Evolutionary conservation across 2,888 invertebrate genomes (phyloP), one percentile per base, ranked within the genome.

Genomic region (Apamea crenata): DNA sequence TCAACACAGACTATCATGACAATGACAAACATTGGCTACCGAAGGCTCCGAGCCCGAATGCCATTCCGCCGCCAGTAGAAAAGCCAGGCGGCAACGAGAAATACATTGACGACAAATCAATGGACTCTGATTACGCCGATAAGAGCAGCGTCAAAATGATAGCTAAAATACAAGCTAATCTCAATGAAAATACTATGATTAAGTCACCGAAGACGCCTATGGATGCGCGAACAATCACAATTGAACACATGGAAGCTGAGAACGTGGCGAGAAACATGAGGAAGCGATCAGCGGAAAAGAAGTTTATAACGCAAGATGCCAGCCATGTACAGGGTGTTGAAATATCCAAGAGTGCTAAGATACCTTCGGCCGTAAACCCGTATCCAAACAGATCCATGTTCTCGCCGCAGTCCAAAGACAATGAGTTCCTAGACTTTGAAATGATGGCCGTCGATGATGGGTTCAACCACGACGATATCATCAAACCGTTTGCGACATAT

Each of bases 351-450:
- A 96, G 96, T 87, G 96, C 96, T 56, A 96, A 96, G 90, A 96
- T 96, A 91, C 96, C 96, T n/a, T 95, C 96, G 8, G 89, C 94
- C 16, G 92, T 92, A 6, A 96, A 95, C 90, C 93, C 94, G 16
- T 96, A 95, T 87, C 96, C 97, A 21, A 97, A 97, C 90, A 97
- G 98, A 75, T 98, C 98, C 0, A 98, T 98, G 92, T 98, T 98
- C 93, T 98, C 98, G 1, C 98, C 98, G 8, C 98, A 98, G 84
- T 97, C 97, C 61, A 97, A 97, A 89, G 97, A 97, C 44, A 97
- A 97, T 40, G 98, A 98, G 89, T 92, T 98, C 32, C 97, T 97
- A 87, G 98, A 98, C 82, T 97, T 98, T 88, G 98, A 97, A 84
- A 97, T 98, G 91, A 92, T 98, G 80, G 97, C 97, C 2, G 97